Base-by-base conservation (phyloP, 2,113 vertebrate genomes). In the Prionailurus bengalensis region DNA sequence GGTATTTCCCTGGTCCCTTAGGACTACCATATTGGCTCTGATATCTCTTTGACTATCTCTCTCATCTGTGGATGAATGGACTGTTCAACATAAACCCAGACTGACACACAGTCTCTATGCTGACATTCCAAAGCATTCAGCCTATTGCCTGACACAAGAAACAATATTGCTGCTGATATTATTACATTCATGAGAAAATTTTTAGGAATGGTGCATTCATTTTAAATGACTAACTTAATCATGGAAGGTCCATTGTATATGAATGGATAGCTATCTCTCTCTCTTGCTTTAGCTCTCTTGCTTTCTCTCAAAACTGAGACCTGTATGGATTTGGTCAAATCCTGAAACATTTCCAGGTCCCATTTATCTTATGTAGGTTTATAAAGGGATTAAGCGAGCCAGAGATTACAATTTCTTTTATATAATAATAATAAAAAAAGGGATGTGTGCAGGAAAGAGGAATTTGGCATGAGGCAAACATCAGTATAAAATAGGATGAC, bases 401-500 rank as follows among this genome's bases (percentile, higher is more conserved):
- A 90, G 89, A 98, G 78, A 78, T 86, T 79, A 86, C 11, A 36
- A 66, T 87, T 96, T 97, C 88, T 90, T 94, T 95, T 88, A 80
- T 65, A 81, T 79, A 45, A 92, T 42, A 45, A 92, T 42, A 45
- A 81, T 51, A 76, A 86, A 90, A 55, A 65, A 19, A 21, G 63
- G 23, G 63, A 93, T 81, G 83, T 79, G 68, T 82, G 76, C 33
- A 39, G 3, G 61, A 55, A 51, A 96, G 55, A 95, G 74, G 70
- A 94, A 95, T 95, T 97, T 98, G 94, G 90, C 84, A 63, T 27
- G 58, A 97, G 25, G 61, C 55, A 94, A 96, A 81, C 74, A 95
- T 94, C 68, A 83, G 39, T 76, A 83, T 96, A 91, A 97, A 98
- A 92, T 66, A 91, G 42, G n/a, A 73, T 73, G 87, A 94, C 66